Evolutionary conservation across 2,888 invertebrate genomes (phyloP), one percentile per base, ranked within the genome.

Genomic region (Meghimatium bilineatum): DNA sequence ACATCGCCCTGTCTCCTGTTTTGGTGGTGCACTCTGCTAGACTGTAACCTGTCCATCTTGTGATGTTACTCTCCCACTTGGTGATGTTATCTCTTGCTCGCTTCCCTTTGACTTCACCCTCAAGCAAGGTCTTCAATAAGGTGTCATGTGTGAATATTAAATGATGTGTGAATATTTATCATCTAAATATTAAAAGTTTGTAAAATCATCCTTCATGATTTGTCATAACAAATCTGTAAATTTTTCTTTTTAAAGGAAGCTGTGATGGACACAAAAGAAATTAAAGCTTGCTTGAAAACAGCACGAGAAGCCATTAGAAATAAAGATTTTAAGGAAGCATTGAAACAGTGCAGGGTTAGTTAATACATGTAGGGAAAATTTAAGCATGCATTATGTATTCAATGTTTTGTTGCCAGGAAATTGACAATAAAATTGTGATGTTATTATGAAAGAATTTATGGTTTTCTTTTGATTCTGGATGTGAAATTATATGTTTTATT

Each of bases 221-320:
- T 23, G 17, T 56, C 17, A 56, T 23, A 56, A 23, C 17, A 56
- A 56, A 3, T 20, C 56, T 56, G 3, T 56, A 44, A 44, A 6
- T 17, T 56, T 56, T 17, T 56, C 17, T 56, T 56, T 23, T 32
- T 49, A 32, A 32, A 32, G 34, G 60, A 52, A 14, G 17, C 10
- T 44, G 29, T 49, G 29, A 94, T 94, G 94, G 94, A 94, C 90
- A 87, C 94, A 14, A 95, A 95, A 90, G 96, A 97, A 92, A 93
- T 95, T 5, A 98, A 97, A 94, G 90, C 94, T 2, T 91, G 95
- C 32, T 93, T 98, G 80, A 98, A 97, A 94, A 96, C 96, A 92
- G 97, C 97, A 26, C 95, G 96, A 87, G 96, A 97, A 91, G 95
- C 96, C n/a, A 96, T 97, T 63, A 96, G 96, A 91, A 95, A 95